Conservation (phyloP, 2,888 invertebrate species). For the Coelinius sp. region DNA sequence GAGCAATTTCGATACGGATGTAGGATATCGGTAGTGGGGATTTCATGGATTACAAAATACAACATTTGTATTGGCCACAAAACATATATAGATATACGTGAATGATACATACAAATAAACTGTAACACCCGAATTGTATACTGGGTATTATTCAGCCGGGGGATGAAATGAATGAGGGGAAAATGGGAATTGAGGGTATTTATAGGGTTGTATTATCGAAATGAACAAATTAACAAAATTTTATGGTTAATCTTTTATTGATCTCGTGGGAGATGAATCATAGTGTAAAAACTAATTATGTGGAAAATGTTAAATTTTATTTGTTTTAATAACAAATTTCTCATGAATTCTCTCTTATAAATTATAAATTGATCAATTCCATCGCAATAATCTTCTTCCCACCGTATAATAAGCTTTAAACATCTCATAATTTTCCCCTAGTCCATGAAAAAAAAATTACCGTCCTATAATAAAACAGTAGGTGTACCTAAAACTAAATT, state of each 20-base stretch:
- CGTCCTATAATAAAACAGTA: not conserved
- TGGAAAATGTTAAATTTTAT: not conserved
- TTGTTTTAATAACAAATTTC: not conserved
- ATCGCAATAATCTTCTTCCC: not conserved
- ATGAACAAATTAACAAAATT: conserved; percentile 35
- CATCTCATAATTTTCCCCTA: not conserved
- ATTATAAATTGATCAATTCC: not conserved
- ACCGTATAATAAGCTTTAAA: not conserved
- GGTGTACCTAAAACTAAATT: conserved; percentile 6
- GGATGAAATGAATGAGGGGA: conserved; percentile 14
- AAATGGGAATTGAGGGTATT: not conserved
- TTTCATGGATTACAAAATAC: conserved; percentile 18
- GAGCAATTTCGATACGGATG: conserved; percentile 29
- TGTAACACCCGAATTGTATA: not conserved
- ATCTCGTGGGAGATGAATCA: conserved; percentile 28
- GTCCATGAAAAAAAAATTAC: not conserved
- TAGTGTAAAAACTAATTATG: not conserved
- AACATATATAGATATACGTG: conserved; percentile 12
- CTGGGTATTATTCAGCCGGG: not conserved
- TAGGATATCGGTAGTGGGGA: not conserved
- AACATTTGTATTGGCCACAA: conserved; percentile 13
- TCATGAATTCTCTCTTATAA: not conserved
- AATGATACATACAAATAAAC: not conserved
- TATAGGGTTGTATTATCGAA: conserved; percentile 27
- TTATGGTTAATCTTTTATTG: conserved; percentile 32